These are phyloP conservation scores for Tragelaphus imberbis DNA, from an alignment of 2,113 vertebrate genomes.

Conservation along the genomic window DNA sequence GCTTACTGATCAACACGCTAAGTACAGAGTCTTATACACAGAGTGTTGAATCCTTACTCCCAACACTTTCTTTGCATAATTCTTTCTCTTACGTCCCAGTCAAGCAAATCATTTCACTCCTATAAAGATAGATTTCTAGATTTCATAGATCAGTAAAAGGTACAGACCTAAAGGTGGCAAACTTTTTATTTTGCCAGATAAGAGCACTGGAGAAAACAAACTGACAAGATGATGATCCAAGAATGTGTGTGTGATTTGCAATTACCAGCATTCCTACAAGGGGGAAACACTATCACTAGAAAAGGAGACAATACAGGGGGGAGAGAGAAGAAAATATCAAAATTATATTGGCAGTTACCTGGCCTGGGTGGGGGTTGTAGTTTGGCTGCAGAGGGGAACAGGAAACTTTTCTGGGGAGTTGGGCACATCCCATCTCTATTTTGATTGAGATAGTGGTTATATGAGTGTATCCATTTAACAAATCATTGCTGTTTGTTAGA, in stretches of 20 bases:
- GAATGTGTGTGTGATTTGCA: rapidly evolving
- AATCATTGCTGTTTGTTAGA: neutral
- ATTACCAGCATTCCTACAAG: rapidly evolving
- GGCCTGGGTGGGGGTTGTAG: rapidly evolving
- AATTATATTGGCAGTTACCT: rapidly evolving
- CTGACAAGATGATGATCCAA: neutral
- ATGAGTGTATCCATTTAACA: neutral
- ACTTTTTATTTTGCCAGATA: neutral
- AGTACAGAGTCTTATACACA: neutral
- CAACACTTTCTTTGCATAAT: neutral
- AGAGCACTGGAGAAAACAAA: neutral
- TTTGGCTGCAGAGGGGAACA: neutral
- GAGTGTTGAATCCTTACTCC: neutral
- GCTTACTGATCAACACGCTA: rapidly evolving
- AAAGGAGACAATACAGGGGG: neutral
- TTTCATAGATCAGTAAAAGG: conserved; percentile 33
- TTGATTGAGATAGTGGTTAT: neutral
- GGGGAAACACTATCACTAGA: neutral
- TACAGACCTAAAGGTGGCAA: neutral
- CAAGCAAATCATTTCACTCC: neutral
- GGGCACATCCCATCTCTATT: neutral
- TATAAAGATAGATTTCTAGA: neutral
- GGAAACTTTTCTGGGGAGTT: neutral
- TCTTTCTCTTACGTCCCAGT: neutral
- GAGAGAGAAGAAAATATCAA: neutral